Percentiles rank a stretch among this genome's conserved stretches.
phyloP scores from a whole-genome alignment of 2,888 invertebrate genomes.

The Dynastes tityus region DNA sequence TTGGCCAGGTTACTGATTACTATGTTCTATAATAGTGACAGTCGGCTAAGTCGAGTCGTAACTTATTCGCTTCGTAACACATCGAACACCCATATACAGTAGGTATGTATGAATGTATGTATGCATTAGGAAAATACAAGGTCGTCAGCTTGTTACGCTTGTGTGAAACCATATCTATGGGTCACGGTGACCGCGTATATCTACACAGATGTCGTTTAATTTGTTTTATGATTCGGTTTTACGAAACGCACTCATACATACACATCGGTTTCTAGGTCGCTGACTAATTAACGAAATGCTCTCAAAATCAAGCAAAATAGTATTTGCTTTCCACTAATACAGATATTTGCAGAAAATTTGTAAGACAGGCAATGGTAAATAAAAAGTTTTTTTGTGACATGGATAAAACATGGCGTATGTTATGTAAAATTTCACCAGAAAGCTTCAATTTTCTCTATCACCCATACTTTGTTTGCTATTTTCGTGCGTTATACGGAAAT shows the following conservation, averaged over 20 bases:
- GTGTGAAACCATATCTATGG: slow-evolving; percentile 33
- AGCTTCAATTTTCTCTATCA: no score
- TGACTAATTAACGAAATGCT: not conserved
- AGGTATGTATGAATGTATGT: not conserved
- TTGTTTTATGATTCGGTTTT: not conserved
- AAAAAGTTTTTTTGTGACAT: no score
- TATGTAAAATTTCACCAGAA: no score
- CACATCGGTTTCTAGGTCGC: no score
- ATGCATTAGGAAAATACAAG: slow-evolving; percentile 13
- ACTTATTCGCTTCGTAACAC: not conserved
- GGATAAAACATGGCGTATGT: no score
- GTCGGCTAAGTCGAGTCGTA: not conserved
- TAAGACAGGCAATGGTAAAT: not conserved
- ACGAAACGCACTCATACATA: not conserved
- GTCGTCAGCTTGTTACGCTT: slow-evolving; percentile 15
- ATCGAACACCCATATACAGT: not conserved
- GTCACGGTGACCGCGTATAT: slow-evolving; percentile 18
- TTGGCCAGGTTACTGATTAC: not conserved
- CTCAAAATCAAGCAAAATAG: not conserved
- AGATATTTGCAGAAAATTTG: not conserved
- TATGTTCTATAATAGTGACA: not conserved
- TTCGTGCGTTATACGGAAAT: no score
- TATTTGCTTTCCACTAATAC: not conserved
- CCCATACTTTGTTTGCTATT: no score
- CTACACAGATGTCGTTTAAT: not conserved